Evolutionary conservation across 2,888 invertebrate species (phyloP), one percentile per base, ranked within the genome.

Genomic region (Yponomeuta cagnagella): DNA sequence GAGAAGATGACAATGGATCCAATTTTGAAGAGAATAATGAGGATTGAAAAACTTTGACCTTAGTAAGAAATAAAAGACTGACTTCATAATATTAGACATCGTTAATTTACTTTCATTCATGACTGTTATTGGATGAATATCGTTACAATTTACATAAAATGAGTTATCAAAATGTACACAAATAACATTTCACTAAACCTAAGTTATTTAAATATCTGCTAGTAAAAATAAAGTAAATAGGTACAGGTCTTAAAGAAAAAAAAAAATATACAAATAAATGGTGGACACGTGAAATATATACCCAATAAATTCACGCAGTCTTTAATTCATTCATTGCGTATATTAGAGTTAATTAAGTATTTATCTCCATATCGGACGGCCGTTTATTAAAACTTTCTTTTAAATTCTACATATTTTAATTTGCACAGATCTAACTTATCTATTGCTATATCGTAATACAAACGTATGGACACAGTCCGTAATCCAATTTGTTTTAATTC

Each of bases 111-210:
- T 81, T 79, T 77, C 80, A 85, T 79, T 77, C 80, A 85, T 86
- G 88, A 88, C 88, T 86, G 81, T 84, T 83, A 84, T 15, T 78
- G 83, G 79, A 82, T 82, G 80, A 82, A 86, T 80, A 78, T 80
- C 79, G 79, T 79, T 80, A 84, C 76, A 80, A 76, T 79, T 80
- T 72, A 67, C 76, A 58, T 58, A 79, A 78, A 77, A 78, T 76
- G 77, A 72, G 80, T 84, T 89, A 89, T 88, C 86, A 88, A 88
- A 90, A 90, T 89, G 82, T 90, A 90, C 89, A 89, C 88, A 88
- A 73, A 72, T 72, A 80, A 75, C 76, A 84, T 83, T 8, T 10
- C 48, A 52, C 76, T 74, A 76, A 86, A 77, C 81, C 85, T 85
- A 86, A 74, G 76, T 79, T 82, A 58, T 48, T 68, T 84, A 84